Percentiles rank a stretch among this genome's conserved stretches.
Conservation (phyloP, 2,113 vertebrate genomes). For the Phaetusa simplex region DNA sequence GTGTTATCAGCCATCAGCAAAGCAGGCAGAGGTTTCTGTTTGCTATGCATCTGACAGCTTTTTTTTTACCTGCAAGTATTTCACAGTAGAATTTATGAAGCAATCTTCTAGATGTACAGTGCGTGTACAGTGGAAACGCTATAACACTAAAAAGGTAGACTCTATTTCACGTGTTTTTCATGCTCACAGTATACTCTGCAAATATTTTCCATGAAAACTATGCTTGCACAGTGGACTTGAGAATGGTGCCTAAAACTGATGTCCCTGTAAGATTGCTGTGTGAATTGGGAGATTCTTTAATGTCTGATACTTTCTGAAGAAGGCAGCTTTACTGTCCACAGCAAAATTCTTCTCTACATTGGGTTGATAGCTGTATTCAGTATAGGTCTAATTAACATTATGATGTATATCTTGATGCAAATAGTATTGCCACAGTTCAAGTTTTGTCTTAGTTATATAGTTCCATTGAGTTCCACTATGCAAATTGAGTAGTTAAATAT, state of each 20-base stretch:
- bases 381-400: neutral
- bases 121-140: neutral
- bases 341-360: neutral
- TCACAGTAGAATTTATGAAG: neutral
- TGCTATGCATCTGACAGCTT: neutral
- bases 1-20: neutral
- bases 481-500: neutral
- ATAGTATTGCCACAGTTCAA: neutral
- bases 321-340: neutral
- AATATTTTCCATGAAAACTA: neutral
- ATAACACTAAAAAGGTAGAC: neutral
- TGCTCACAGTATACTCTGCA: neutral
- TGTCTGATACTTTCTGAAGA: neutral
- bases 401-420: neutral
- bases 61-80: neutral
- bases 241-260: no score
- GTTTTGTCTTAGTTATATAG: neutral
- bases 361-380: neutral
- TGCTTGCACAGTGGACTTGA: neutral
- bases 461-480: neutral
- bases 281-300: neutral
- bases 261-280: neutral
- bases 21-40: neutral
- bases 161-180: neutral
- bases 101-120: neutral